Percentiles rank a stretch among this genome's conserved stretches.
phyloP scores from a whole-genome alignment of 2,888 invertebrate genomes.

The Dryadula phaetusa region DNA sequence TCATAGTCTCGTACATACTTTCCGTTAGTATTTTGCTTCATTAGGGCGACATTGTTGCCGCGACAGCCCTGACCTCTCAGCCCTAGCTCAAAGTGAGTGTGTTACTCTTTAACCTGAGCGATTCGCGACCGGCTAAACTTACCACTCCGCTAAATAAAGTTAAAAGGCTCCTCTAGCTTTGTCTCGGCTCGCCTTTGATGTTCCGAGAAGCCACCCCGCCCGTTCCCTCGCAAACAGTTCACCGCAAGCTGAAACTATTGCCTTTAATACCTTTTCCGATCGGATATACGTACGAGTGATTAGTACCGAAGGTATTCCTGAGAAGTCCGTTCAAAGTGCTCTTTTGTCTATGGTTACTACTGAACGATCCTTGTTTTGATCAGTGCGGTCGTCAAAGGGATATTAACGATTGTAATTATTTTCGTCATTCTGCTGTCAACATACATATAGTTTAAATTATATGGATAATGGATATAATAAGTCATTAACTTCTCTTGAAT shows the following conservation, averaged over 20 bases:
- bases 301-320: slow-evolving; percentile 74
- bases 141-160: slow-evolving; percentile 85
- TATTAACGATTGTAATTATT: slow-evolving; percentile 24
- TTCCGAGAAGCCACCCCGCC: slow-evolving; percentile 56
- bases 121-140: slow-evolving; percentile 84
- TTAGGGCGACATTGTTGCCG: slow-evolving; percentile 30
- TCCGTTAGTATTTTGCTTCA: slow-evolving; percentile 6
- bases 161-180: slow-evolving; percentile 84
- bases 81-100: slow-evolving; percentile 80
- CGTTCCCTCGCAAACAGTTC: slow-evolving; percentile 73
- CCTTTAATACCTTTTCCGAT: slow-evolving; percentile 81
- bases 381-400: slow-evolving; percentile 28
- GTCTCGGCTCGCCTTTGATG: slow-evolving; percentile 83
- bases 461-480: background rate
- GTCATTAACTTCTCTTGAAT: background rate
- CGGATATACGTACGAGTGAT: slow-evolving; percentile 76
- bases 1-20: background rate
- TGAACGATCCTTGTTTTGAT: slow-evolving; percentile 66
- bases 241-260: slow-evolving; percentile 82
- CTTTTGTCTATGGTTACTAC: slow-evolving; percentile 65
- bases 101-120: slow-evolving; percentile 85
- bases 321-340: slow-evolving; percentile 73
- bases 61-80: slow-evolving; percentile 62
- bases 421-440: slow-evolving; percentile 10
- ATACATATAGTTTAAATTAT: background rate